Evolutionary conservation across 2,113 vertebrate genomes (phyloP).

Genomic region (Atractosteus spatula): DNA sequence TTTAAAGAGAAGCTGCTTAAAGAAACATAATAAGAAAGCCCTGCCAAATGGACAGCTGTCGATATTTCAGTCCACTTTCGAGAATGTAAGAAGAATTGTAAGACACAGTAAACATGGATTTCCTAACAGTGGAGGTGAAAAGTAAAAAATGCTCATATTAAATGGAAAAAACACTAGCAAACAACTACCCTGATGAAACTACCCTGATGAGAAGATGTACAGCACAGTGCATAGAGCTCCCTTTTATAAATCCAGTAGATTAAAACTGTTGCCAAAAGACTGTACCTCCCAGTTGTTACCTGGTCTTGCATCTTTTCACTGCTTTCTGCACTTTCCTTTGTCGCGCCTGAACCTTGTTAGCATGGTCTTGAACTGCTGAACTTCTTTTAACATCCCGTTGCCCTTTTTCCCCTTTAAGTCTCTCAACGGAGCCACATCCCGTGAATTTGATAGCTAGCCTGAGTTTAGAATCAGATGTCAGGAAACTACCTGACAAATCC

Average conservation of each 20-base stretch:
- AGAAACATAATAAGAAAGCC: no score
- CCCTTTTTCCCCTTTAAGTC: neutral
- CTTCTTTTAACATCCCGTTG: constrained; percentile 5
- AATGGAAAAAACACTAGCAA: no score
- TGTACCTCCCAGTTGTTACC: constrained; percentile 4
- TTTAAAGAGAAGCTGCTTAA: no score
- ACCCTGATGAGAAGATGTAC: no score
- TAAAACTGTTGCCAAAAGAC: neutral
- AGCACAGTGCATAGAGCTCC: no score
- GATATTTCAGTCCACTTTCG: no score
- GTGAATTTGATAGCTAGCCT: constrained; percentile 19
- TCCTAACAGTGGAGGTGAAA: no score
- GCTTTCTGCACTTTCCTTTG: constrained; percentile 19
- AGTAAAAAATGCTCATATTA: no score
- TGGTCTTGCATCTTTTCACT: constrained; percentile 1
- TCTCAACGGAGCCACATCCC: constrained; percentile 22
- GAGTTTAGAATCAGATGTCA: constrained; percentile 27
- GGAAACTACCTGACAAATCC: constrained; percentile 22
- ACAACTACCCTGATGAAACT: no score
- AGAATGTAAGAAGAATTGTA: no score
- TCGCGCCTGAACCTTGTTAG: constrained; percentile 31
- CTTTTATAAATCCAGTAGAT: neutral
- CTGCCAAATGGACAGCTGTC: no score
- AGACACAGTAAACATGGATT: no score
- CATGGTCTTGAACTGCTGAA: constrained; percentile 22